Evolutionary conservation across 2,888 invertebrate genomes (phyloP).

Genomic region (Polydrusus tereticollis): DNA sequence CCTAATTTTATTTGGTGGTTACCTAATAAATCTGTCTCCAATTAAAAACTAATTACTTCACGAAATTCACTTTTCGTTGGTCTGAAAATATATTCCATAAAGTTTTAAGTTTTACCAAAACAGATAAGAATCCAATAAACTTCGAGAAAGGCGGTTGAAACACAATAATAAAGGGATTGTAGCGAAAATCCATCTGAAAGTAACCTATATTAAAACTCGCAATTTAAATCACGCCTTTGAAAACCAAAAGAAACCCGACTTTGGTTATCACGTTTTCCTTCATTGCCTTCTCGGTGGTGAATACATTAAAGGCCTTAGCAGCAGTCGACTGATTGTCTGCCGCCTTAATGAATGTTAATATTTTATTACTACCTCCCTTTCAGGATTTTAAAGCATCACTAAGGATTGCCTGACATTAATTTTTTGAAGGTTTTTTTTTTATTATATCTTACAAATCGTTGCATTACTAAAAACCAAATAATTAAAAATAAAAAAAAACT

Average conservation of each 20-base stretch:
- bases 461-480: too few species aligned
- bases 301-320: conserved; percentile 27
- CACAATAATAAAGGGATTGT: conserved; percentile 11
- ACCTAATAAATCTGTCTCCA: too few species aligned
- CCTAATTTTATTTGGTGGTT: too few species aligned
- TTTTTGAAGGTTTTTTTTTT: background rate
- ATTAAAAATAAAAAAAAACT: too few species aligned
- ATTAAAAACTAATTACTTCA: too few species aligned
- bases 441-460: too few species aligned
- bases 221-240: conserved; percentile 23
- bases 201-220: conserved; percentile 13
- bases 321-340: conserved; percentile 24
- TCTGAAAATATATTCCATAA: background rate
- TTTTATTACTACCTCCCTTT: conserved; percentile 18
- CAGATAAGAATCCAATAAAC: background rate
- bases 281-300: conserved; percentile 23
- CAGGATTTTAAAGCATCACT: background rate
- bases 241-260: conserved; percentile 19
- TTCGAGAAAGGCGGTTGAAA: background rate
- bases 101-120: background rate
- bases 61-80: too few species aligned
- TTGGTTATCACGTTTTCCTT: conserved; percentile 16
- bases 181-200: conserved; percentile 4
- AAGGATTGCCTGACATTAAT: background rate
- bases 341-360: conserved; percentile 34